phyloP scores from a whole-genome alignment of 1,140 invertebrate genomes.

The Drosophila nasuta region DNA sequence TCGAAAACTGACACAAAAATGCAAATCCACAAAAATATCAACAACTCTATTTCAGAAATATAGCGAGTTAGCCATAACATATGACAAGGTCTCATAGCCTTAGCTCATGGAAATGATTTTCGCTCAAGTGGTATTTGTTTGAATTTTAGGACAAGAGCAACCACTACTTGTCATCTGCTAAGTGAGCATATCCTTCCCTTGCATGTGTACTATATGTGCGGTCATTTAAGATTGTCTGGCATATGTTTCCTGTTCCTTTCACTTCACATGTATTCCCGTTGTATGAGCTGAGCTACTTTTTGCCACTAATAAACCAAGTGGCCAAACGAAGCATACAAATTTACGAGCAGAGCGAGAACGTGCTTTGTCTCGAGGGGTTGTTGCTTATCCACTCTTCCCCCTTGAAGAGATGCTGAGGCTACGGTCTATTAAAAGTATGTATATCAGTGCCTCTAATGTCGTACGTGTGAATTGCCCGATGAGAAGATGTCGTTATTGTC shows the following conservation, averaged over 20 bases:
- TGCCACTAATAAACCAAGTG: conserved; percentile 45
- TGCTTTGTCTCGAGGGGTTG: conserved; percentile 20
- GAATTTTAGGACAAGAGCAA: too few relatives aligned
- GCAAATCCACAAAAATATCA: too few relatives aligned
- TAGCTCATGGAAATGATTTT: too few relatives aligned
- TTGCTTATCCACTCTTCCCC: neutral
- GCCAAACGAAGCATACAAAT: conserved; percentile 17
- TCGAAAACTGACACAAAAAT: too few relatives aligned
- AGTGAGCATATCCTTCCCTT: conserved; percentile 15
- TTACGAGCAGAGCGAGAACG: conserved; percentile 36
- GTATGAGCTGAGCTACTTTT: conserved; percentile 5
- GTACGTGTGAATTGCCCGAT: conserved; percentile 70
- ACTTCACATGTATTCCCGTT: neutral
- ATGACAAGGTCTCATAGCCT: too few relatives aligned
- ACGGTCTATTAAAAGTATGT: conserved; percentile 56
- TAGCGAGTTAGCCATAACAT: too few relatives aligned
- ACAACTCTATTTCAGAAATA: too few relatives aligned
- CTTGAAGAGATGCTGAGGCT: neutral
- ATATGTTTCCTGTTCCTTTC: conserved; percentile 17
- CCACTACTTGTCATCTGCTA: conserved; percentile 16
- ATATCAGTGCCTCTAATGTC: conserved; percentile 73
- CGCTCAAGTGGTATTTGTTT: too few relatives aligned
- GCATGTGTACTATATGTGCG: neutral
- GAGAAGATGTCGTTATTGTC: conserved; percentile 15
- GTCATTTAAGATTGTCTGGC: conserved; percentile 19